Percentiles rank a stretch among this genome's conserved stretches.
Conservation (phyloP, 1,140 invertebrate species). For the Rhyacophila brunnea region DNA sequence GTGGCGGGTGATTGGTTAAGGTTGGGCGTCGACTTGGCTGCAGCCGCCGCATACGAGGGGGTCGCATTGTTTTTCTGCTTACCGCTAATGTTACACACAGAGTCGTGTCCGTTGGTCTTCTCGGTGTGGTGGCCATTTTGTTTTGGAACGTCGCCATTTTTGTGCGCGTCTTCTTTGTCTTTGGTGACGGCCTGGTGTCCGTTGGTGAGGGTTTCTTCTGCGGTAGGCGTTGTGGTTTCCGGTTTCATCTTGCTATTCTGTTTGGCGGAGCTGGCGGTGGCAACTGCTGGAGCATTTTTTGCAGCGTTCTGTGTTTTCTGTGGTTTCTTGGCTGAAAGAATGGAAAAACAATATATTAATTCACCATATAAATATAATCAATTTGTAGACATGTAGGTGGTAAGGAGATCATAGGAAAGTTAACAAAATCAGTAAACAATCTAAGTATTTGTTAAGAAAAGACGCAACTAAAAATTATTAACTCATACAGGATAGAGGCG, state of each 20-base stretch:
- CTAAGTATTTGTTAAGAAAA: no score
- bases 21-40: conserved; percentile 17
- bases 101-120: conserved; percentile 1
- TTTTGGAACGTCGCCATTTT: background rate
- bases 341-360: conserved; percentile 1
- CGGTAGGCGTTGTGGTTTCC: background rate
- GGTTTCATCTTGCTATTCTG: conserved; percentile 12
- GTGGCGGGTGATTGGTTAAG: no score
- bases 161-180: background rate
- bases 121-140: conserved; percentile 12
- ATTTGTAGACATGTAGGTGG: no score
- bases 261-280: background rate
- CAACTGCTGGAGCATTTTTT: background rate
- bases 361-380: no score
- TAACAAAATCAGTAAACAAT: no score
- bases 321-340: conserved; percentile 18
- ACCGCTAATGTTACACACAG: conserved; percentile 1
- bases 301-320: conserved; percentile 6
- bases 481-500: no score
- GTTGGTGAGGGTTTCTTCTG: background rate
- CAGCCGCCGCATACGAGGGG: conserved; percentile 29
- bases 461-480: no score
- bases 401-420: no score
- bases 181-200: background rate
- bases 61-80: conserved; percentile 17